Conservation (phyloP, 2,888 invertebrate species). For the Orthosia gracilis region DNA sequence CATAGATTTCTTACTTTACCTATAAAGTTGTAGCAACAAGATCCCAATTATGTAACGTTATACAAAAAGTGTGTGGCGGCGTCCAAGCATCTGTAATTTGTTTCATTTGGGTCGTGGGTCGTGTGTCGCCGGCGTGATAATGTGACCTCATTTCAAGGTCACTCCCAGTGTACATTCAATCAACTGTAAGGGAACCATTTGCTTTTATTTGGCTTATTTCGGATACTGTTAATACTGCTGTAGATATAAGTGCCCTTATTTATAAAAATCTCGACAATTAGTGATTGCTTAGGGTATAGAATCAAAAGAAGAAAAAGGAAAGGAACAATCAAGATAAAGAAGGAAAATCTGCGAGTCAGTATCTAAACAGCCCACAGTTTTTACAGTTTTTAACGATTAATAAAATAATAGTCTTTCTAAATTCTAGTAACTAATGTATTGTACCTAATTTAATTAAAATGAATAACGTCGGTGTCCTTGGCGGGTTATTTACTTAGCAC, state of each 20-base stretch:
- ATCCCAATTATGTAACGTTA: slow-evolving; percentile 1
- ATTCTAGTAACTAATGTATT: no score
- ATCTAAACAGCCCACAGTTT: no score
- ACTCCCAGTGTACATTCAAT: slow-evolving; percentile 10
- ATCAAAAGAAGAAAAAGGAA: no score
- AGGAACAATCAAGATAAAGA: no score
- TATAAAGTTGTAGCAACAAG: slow-evolving; percentile 2
- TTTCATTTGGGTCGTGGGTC: slow-evolving; percentile 57
- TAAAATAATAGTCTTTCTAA: no score
- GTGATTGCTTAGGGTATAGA: no score
- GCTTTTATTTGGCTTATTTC: slow-evolving; percentile 5
- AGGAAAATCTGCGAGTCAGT: no score
- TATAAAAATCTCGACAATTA: no score
- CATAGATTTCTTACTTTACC: background rate
- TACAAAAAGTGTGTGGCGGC: slow-evolving; percentile 30
- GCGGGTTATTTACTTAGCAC: no score
- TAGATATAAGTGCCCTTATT: background rate
- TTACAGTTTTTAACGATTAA: no score
- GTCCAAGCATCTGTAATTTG: slow-evolving; percentile 60
- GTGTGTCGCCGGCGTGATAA: slow-evolving; percentile 48
- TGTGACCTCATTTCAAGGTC: slow-evolving; percentile 44
- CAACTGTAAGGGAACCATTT: slow-evolving; percentile 4
- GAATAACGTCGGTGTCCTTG: no score
- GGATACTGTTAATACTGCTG: background rate
- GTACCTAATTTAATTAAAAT: no score